Evolutionary conservation across 1,140 invertebrate genomes (phyloP), one percentile per base, ranked within the genome.

Genomic region (Sitobion miscanthi): DNA sequence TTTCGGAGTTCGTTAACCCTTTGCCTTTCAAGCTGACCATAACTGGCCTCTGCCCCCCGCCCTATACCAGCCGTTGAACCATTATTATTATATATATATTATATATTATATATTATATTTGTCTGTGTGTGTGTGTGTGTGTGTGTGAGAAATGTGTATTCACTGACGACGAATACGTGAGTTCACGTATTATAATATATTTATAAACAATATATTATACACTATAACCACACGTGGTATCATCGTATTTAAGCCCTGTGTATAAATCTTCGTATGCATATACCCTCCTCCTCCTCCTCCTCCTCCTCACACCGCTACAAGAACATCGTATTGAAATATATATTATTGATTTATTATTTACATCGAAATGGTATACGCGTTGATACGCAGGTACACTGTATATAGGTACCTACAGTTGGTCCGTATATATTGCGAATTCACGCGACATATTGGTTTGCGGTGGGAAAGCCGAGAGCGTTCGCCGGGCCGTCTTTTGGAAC

Each of bases 1-100:
- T 92, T 93, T 93, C 91, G 91, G 91, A 93, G 91, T 93, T 93
- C 91, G 91, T 93, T 93, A 86, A 93, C 91, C 91, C 91, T 57
- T 86, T 52, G 91, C 91, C 91, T 93, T 93, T 93, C 91, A 20
- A 85, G 82, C 91, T 93, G 91, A 93, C 91, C 91, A 93, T 93
- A 85, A 93, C 91, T 93, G 91, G 91, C 91, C 91, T 93, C 91
- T 93, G 91, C 91, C 91, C 91, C 91, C 45, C 91, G n/a, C 35
- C 52, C 35, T 42, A 42, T 42, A 30, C 38, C 57, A 42, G 89
- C 54, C 88, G 88, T 91, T 91, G 90, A 83, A 91, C 90, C 69
- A 91, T 91, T 91, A 91, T 91, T 90, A 90, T 69, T 62, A 69
- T 69, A 47, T 69, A 69, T 38, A 83, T 38, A 20, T 52, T 42